Evolutionary conservation across 2,113 vertebrate genomes (phyloP).

Genomic region (Donacobius atricapilla): DNA sequence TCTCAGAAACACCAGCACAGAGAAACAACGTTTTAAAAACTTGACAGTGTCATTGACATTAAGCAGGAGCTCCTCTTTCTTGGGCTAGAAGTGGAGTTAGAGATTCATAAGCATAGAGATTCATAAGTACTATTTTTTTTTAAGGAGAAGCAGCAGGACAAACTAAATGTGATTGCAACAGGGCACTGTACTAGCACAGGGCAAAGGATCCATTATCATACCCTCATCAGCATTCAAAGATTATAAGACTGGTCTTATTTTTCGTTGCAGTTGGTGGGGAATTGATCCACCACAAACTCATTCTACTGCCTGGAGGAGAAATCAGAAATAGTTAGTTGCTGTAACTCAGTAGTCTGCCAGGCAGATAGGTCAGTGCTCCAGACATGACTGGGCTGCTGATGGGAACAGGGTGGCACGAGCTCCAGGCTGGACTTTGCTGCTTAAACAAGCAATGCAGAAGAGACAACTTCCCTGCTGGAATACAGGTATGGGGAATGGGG

Average conservation of each 20-base stretch:
- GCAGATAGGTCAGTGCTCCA: background rate
- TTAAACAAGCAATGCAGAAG: background rate
- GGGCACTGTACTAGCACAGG: background rate
- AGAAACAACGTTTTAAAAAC: background rate
- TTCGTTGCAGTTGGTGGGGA: background rate
- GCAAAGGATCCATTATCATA: background rate
- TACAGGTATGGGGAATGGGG: background rate
- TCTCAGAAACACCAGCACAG: background rate
- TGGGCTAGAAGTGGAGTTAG: too few species aligned
- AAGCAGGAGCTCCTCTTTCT: background rate
- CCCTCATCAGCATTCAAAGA: background rate
- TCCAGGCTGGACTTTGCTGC: background rate
- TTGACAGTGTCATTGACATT: background rate
- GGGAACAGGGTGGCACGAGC: accelerated
- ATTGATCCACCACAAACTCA: background rate
- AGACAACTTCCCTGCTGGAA: background rate
- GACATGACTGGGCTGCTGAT: background rate
- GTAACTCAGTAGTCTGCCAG: background rate
- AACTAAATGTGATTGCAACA: background rate
- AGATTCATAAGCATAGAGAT: too few species aligned
- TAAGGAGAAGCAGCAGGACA: background rate
- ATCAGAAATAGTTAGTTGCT: background rate
- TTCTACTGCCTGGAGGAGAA: background rate
- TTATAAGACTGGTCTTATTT: background rate
- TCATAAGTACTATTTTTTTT: background rate